These are phyloP conservation scores for Neoitamus cyanurus DNA, from an alignment of 2,888 invertebrate genomes.

Conservation along the genomic window DNA sequence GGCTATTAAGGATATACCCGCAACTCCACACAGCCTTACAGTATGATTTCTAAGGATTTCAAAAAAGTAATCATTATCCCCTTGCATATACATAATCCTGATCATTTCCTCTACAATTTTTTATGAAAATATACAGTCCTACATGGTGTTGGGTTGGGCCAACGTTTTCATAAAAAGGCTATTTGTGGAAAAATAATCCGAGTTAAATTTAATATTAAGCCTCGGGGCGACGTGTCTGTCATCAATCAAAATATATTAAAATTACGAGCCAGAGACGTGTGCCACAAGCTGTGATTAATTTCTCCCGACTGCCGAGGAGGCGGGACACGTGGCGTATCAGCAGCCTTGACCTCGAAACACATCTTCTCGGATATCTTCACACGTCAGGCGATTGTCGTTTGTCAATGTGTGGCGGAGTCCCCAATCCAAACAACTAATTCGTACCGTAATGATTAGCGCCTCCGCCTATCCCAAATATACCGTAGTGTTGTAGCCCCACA, in stretches of 20 bases:
- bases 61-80: neutral
- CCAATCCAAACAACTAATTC: neutral
- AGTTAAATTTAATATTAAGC: neutral
- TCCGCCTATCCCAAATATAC: neutral
- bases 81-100: neutral
- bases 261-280: slow-evolving; percentile 12
- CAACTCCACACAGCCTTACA: neutral
- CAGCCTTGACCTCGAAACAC: slow-evolving; percentile 6
- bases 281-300: slow-evolving; percentile 29
- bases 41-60: neutral
- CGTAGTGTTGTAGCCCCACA: slow-evolving; percentile 3
- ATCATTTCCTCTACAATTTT: neutral
- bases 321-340: neutral
- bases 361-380: neutral
- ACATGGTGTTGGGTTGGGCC: neutral
- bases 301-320: neutral
- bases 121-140: neutral
- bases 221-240: neutral
- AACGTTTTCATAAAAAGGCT: neutral
- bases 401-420: neutral
- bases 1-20: neutral
- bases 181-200: neutral
- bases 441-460: neutral
- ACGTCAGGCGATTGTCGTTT: neutral
- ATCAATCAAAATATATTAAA: slow-evolving; percentile 33